Conservation (phyloP, 2,888 invertebrate genomes). For the Plutella xylostella region DNA sequence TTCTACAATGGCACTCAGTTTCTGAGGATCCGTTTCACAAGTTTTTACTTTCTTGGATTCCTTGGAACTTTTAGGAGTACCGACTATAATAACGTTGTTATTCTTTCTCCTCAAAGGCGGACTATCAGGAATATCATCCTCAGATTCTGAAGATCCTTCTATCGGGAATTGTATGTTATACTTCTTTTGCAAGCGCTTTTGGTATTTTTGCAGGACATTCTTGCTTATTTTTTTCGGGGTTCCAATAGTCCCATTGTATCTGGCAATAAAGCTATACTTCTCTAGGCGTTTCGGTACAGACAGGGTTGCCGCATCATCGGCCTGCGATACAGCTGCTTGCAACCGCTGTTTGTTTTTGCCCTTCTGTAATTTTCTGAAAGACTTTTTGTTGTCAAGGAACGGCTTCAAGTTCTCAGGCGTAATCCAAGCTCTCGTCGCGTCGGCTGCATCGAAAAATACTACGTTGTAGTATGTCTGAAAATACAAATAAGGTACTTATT, state of each 20-base stretch:
- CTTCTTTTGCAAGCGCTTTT: conserved; percentile 36
- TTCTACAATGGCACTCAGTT: not conserved
- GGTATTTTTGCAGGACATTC: conserved; percentile 30
- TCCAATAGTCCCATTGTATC: conserved; percentile 47
- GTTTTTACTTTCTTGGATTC: conserved; percentile 11
- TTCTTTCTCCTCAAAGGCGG: conserved; percentile 10
- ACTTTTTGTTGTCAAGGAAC: conserved; percentile 31
- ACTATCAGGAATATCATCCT: conserved; percentile 21
- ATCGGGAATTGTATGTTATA: conserved; percentile 37
- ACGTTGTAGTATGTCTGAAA: conserved; percentile 69
- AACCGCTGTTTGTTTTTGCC: conserved; percentile 38
- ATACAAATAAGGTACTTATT: conserved; percentile 9
- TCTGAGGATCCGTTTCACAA: not conserved
- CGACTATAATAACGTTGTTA: conserved; percentile 28
- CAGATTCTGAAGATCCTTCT: conserved; percentile 30
- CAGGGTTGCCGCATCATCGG: conserved; percentile 45
- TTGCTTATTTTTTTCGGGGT: conserved; percentile 39
- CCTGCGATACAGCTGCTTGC: conserved; percentile 38
- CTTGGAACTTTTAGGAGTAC: conserved; percentile 26
- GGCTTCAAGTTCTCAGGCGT: conserved; percentile 39
- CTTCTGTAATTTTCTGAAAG: conserved; percentile 21
- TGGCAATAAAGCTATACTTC: conserved; percentile 55
- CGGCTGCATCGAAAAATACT: conserved; percentile 56
- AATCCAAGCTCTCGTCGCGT: conserved; percentile 60
- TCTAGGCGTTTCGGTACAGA: conserved; percentile 37